Evolutionary conservation across 2,113 vertebrate genomes (phyloP), one percentile per base, ranked within the genome.

Genomic region (Cololabis saira): DNA sequence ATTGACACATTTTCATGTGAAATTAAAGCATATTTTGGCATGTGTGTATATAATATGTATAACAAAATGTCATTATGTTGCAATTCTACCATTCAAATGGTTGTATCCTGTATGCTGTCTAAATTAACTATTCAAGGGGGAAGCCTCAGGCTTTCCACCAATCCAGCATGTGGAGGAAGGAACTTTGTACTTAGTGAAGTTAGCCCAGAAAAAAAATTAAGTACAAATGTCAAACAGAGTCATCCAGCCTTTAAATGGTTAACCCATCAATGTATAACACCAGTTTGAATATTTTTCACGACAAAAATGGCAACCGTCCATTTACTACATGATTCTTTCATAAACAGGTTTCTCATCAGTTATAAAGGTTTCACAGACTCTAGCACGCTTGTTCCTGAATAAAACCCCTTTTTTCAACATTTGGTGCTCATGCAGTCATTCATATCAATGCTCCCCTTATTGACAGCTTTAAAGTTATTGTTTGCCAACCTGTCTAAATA

Each of bases 251-350:
- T 75, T 41, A 3, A 66, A 63, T 15, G 53, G 61, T 76, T 49
- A 48, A 65, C 48, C 66, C 37, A 64, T 74, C 42, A 82, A 74
- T 80, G 17, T 76, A 1, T 76, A 76, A 81, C 78, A 41, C 50
- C 4, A 21, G 12, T 10, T 78, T 67, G 74, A 92, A 30, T 82
- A 12, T 78, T 91, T 66, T 78, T 8, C 16, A 17, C 7, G 81
- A 61, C 76, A 87, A 54, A 51, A 78, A 54, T 80, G 87, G 40
- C 73, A 59, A 21, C 70, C 40, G 59, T 86, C 57, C 15, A 44
- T 44, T 57, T 27, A 49, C 18, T 10, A 49, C 52, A 56, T 49
- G 15, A 42, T 1, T 56, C 6, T 21, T 37, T 57, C 27, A 33
- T 10, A 41, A 37, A 41, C 11, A 3, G 41, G 33, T 70, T 73